These are phyloP conservation scores for Dexiosoma caninum DNA, from an alignment of 2,888 invertebrate species.

Conservation along the genomic window DNA sequence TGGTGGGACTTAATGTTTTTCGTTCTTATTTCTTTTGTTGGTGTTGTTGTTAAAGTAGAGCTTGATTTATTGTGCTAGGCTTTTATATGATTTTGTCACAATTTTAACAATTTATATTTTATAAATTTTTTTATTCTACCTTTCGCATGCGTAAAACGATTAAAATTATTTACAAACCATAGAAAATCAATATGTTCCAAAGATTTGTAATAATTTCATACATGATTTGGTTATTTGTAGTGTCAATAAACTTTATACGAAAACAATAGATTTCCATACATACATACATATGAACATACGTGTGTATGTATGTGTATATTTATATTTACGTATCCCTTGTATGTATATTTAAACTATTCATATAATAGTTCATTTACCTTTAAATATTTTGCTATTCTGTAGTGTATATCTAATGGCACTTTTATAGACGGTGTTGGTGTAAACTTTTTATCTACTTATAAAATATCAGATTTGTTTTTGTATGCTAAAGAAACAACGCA, in stretches of 20 bases:
- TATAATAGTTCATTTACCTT: slow-evolving; percentile 27
- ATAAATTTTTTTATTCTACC: neutral
- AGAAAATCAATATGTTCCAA: neutral
- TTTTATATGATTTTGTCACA: too few species aligned
- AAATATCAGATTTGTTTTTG: neutral
- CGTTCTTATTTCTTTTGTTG: too few species aligned
- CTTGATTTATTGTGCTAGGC: neutral
- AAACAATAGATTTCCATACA: neutral
- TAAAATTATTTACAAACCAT: neutral
- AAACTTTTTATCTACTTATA: neutral
- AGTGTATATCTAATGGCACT: too few species aligned
- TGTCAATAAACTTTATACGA: too few species aligned
- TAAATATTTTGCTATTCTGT: neutral
- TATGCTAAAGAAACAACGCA: slow-evolving; percentile 3
- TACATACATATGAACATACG: neutral
- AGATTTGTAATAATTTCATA: neutral
- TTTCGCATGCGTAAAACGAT: neutral
- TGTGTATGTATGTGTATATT: neutral
- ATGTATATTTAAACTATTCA: neutral
- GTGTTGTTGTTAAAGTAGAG: too few species aligned
- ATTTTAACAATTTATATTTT: too few species aligned
- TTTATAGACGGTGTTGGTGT: neutral
- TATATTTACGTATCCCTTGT: too few species aligned
- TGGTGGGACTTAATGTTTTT: neutral
- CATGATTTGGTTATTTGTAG: too few species aligned